A percentile compares a stretch with the other conserved stretches of the same genome.
Conservation (phyloP, 2,888 invertebrate genomes). For the Xestia c-nigrum region DNA sequence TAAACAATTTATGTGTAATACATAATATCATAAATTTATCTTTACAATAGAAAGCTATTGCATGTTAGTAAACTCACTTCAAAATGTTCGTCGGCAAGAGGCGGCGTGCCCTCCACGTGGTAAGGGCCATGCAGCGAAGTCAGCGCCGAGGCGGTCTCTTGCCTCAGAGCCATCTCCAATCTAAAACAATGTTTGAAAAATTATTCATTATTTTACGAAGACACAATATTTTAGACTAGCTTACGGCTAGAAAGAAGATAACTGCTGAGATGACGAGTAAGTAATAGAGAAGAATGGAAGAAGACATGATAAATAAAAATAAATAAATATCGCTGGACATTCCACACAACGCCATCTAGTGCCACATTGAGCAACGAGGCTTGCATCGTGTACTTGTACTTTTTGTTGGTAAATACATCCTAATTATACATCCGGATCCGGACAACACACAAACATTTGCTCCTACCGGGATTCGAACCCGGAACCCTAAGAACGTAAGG, state of each 20-base stretch:
- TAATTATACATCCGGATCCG: too few relatives aligned
- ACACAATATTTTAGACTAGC: background rate
- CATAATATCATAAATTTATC: background rate
- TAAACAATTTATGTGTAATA: background rate
- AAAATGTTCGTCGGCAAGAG: constrained; percentile 49
- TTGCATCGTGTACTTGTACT: too few relatives aligned
- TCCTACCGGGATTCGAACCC: too few relatives aligned
- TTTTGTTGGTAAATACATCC: too few relatives aligned
- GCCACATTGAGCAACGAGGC: too few relatives aligned
- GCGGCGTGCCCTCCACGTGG: constrained; percentile 21
- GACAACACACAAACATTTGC: too few relatives aligned
- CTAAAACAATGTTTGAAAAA: constrained; percentile 17
- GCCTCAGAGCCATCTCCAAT: constrained; percentile 73
- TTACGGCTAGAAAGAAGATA: background rate
- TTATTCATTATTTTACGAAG: background rate
- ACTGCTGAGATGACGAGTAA: background rate
- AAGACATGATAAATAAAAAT: too few relatives aligned
- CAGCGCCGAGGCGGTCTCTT: constrained; percentile 62
- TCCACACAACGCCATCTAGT: too few relatives aligned
- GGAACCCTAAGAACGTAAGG: too few relatives aligned
- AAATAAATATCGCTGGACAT: too few relatives aligned
- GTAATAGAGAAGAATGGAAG: too few relatives aligned
- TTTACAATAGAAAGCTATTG: background rate
- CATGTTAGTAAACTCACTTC: constrained; percentile 46
- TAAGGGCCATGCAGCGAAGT: constrained; percentile 43